These are phyloP conservation scores for Cyphomyrus plagiostoma DNA, from an alignment of 2,113 vertebrate genomes.

Conservation along the genomic window DNA sequence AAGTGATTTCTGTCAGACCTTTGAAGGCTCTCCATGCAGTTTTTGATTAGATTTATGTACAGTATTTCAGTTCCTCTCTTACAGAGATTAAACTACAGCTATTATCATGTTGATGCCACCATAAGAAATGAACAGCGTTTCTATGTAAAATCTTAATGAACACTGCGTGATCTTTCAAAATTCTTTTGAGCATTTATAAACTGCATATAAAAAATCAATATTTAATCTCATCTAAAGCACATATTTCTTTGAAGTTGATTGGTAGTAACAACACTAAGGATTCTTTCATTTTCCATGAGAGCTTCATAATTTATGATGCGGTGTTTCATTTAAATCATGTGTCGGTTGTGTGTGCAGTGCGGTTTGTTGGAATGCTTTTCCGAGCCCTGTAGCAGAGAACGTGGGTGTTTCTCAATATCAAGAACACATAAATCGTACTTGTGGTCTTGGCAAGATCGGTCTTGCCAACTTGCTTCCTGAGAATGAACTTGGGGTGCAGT, in stretches of 20 bases:
- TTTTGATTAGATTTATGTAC: background rate
- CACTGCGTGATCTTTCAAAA: background rate
- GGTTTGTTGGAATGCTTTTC: background rate
- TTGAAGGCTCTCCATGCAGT: background rate
- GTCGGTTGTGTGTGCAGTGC: background rate
- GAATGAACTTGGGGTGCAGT: background rate
- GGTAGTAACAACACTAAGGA: background rate
- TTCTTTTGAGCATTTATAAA: constrained; percentile 10
- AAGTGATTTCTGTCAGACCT: background rate
- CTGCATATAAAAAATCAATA: background rate
- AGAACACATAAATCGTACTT: background rate
- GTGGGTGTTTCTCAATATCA: background rate
- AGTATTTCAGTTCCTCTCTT: background rate
- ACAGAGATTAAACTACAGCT: background rate
- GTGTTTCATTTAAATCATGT: background rate
- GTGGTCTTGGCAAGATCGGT: background rate
- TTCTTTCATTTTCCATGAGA: background rate
- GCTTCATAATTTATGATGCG: background rate
- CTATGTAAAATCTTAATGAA: background rate
- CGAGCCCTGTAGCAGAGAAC: background rate
- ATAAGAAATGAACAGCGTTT: background rate
- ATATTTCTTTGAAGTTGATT: background rate
- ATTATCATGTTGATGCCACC: background rate
- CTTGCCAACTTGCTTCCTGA: background rate
- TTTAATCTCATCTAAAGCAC: background rate